These are phyloP conservation scores for Sthenelais limicola DNA, from an alignment of 2,888 invertebrate species.

Conservation along the genomic window DNA sequence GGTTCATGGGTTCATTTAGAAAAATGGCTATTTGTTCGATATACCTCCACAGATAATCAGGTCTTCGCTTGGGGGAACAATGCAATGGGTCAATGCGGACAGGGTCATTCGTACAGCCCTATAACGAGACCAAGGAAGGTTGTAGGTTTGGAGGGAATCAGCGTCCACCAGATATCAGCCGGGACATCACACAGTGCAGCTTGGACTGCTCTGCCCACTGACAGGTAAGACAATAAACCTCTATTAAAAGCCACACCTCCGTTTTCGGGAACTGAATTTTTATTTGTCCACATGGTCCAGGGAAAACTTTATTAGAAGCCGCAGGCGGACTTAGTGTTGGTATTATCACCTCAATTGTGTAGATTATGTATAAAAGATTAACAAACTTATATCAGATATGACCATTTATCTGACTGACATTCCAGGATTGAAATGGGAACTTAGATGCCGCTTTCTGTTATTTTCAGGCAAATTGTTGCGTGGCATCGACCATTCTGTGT, in stretches of 20 bases:
- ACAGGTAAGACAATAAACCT: constrained; percentile 58
- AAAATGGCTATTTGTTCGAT: constrained; percentile 1
- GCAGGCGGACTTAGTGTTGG: no score
- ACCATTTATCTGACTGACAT: no score
- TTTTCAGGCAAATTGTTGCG: constrained; percentile 74
- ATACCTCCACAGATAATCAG: constrained; percentile 64
- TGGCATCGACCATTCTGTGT: constrained; percentile 78
- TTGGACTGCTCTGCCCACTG: constrained; percentile 75
- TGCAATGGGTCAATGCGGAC: constrained; percentile 79
- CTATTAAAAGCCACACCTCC: neutral
- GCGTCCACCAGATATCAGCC: constrained; percentile 78
- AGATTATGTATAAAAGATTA: neutral
- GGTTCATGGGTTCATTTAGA: no score
- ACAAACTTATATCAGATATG: neutral
- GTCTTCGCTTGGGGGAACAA: constrained; percentile 79
- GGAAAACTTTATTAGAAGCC: no score
- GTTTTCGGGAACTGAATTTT: neutral
- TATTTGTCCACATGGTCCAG: no score
- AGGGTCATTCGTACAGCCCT: constrained; percentile 77
- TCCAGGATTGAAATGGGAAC: no score
- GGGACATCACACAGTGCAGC: constrained; percentile 79
- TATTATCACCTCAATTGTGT: neutral
- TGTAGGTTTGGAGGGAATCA: constrained; percentile 75
- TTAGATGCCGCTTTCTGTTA: no score
- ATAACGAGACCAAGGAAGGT: constrained; percentile 77